Evolutionary conservation across 2,888 invertebrate species (phyloP).

Genomic region (Taphrorychus bicolor): DNA sequence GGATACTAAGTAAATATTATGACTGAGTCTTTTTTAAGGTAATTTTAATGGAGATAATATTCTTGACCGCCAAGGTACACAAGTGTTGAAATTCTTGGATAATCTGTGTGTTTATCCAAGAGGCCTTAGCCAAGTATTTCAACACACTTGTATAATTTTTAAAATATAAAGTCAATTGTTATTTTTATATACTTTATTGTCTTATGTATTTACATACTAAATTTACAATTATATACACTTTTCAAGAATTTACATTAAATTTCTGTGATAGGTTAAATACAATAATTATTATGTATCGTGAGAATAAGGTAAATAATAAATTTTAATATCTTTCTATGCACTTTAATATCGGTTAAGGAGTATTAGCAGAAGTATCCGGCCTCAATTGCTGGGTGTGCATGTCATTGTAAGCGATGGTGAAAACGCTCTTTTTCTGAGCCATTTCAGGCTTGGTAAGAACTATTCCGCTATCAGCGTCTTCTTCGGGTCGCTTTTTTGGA

Average conservation of each 20-base stretch:
- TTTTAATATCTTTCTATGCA: neutral
- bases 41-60: too few relatives aligned
- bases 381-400: constrained; percentile 84
- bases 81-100: too few relatives aligned
- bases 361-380: constrained; percentile 75
- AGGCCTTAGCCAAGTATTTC: too few relatives aligned
- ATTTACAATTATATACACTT: neutral
- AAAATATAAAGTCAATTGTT: too few relatives aligned
- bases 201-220: neutral
- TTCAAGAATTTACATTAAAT: neutral
- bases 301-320: neutral
- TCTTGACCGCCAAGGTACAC: too few relatives aligned
- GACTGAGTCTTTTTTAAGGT: too few relatives aligned
- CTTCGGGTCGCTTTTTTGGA: constrained; percentile 57
- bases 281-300: neutral
- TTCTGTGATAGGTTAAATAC: neutral
- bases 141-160: too few relatives aligned
- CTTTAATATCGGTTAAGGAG: constrained; percentile 16
- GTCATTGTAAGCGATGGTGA: constrained; percentile 91
- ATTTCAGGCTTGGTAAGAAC: constrained; percentile 76
- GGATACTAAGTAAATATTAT: too few relatives aligned
- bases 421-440: constrained; percentile 90
- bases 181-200: neutral
- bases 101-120: too few relatives aligned
- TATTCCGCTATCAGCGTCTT: constrained; percentile 80